These are phyloP conservation scores for Orchestes rusci DNA, from an alignment of 2,888 invertebrate genomes.

Conservation along the genomic window DNA sequence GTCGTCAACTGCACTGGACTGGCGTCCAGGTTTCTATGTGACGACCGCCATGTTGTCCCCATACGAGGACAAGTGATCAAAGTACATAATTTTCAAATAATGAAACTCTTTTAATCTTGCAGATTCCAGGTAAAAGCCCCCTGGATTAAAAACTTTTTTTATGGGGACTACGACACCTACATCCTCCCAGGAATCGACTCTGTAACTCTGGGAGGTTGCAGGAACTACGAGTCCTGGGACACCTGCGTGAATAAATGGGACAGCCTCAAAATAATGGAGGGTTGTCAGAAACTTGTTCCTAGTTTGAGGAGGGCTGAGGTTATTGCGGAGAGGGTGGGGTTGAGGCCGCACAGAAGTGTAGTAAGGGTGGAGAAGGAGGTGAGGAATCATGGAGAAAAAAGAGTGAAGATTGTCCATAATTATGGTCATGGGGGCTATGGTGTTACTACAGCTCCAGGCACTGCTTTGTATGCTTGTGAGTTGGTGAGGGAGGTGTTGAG, in stretches of 20 bases:
- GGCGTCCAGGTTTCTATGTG: constrained; percentile 69
- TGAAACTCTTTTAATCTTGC: background rate
- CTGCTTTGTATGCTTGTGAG: constrained; percentile 66
- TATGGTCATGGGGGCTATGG: constrained; percentile 96
- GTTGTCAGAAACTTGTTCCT: constrained; percentile 71
- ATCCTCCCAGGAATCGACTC: constrained; percentile 68
- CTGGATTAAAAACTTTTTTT: constrained; percentile 85
- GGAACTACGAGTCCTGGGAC: constrained; percentile 76
- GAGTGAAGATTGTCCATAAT: constrained; percentile 73
- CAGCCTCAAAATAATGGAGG: constrained; percentile 66
- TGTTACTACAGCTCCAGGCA: constrained; percentile 83
- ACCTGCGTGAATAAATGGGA: constrained; percentile 62
- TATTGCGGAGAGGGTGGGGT: constrained; percentile 63
- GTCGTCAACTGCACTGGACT: constrained; percentile 82
- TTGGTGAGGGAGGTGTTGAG: constrained; percentile 53
- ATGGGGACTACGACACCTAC: constrained; percentile 80
- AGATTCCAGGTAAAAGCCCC: constrained; percentile 64
- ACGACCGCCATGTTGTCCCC: constrained; percentile 68
- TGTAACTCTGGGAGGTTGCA: constrained; percentile 78
- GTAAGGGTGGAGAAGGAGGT: constrained; percentile 64
- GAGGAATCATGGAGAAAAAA: constrained; percentile 41
- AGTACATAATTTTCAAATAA: constrained; percentile 39
- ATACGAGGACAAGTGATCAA: constrained; percentile 78
- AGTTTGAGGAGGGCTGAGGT: constrained; percentile 55
- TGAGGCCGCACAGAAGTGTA: constrained; percentile 72